Percentiles rank a stretch among this genome's conserved stretches.
Conservation (phyloP, 2,888 invertebrate species). For the Stenotaenia linearis region DNA sequence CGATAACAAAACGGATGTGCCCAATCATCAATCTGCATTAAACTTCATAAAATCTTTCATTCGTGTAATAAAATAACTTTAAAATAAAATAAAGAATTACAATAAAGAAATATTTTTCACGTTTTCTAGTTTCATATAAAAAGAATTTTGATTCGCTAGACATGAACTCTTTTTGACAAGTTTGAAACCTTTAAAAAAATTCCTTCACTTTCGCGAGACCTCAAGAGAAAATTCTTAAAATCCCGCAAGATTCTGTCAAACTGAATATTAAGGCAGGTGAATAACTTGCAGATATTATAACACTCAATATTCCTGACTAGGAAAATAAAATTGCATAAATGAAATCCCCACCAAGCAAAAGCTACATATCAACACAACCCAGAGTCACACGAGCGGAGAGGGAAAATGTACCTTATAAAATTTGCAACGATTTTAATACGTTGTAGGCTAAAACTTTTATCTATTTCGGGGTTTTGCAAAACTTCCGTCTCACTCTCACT, state of each 20-base stretch:
- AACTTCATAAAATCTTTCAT: too few relatives aligned
- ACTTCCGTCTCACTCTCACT: neutral
- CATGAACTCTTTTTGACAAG: slow-evolving; percentile 2
- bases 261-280: neutral
- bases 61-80: too few relatives aligned
- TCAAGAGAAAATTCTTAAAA: neutral
- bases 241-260: neutral
- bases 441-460: neutral
- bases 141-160: too few relatives aligned
- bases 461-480: neutral
- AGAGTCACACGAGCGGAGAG: too few relatives aligned
- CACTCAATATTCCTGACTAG: neutral
- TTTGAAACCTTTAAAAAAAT: neutral
- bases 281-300: neutral
- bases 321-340: neutral
- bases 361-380: neutral
- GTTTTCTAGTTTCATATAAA: too few relatives aligned
- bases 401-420: neutral
- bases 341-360: neutral
- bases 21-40: neutral
- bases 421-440: neutral
- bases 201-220: neutral
- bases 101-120: neutral
- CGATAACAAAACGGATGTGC: neutral
- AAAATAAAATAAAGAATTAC: neutral